A percentile compares a stretch with the other conserved stretches of the same genome.
Conservation (phyloP, 2,113 vertebrate species). For the Odobenus rosmarus region DNA sequence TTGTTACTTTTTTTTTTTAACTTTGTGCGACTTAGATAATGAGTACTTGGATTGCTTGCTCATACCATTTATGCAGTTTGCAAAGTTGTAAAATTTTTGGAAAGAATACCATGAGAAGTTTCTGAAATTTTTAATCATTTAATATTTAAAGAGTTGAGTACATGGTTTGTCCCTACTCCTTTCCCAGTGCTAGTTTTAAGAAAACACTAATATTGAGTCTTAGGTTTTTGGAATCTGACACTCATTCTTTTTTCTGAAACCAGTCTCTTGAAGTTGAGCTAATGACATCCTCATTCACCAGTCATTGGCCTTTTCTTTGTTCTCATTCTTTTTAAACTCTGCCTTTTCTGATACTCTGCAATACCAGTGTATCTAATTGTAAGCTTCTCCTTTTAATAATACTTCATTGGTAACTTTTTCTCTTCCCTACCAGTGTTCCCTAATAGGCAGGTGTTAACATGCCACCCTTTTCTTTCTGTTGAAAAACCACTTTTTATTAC, state of each 20-base stretch:
- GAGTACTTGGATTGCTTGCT: conserved; percentile 27
- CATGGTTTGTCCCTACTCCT: not conserved
- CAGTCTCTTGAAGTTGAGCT: not conserved
- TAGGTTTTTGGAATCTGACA: not conserved
- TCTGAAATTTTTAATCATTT: not conserved
- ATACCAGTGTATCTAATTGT: not conserved
- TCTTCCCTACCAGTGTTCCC: not conserved
- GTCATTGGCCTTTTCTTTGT: conserved; percentile 21
- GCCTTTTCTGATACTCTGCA: not conserved
- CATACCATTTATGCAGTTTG: not conserved
- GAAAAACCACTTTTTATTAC: not conserved
- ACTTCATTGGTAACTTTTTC: not conserved
- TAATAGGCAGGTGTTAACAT: not conserved
- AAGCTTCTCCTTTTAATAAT: not conserved
- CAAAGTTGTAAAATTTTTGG: not conserved
- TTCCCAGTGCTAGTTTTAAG: not conserved
- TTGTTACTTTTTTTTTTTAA: not conserved
- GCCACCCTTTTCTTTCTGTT: not conserved
- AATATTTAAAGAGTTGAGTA: not conserved
- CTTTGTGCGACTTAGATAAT: not conserved
- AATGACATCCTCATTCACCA: not conserved
- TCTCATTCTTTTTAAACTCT: not conserved
- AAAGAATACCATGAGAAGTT: not conserved
- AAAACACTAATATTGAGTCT: not conserved
- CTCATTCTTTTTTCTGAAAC: not conserved